Evolutionary conservation across 2,113 vertebrate species (phyloP).

Genomic region (Orthonyx spaldingii): DNA sequence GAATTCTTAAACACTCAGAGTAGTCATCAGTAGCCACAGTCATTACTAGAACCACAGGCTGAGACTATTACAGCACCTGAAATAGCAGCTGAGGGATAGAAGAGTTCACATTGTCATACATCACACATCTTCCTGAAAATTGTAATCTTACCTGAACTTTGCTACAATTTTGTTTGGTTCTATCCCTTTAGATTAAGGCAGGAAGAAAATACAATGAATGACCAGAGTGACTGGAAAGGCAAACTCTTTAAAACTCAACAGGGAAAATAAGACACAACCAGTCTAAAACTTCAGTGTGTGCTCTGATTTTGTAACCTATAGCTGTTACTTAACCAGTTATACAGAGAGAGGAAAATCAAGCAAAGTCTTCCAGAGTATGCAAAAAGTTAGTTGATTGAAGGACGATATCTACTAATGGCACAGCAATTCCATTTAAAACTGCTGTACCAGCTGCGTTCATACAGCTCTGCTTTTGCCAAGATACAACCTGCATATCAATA

Average conservation of each 20-base stretch:
- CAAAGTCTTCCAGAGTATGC: not conserved
- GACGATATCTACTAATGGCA: not conserved
- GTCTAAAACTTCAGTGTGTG: not conserved
- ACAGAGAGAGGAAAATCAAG: not conserved
- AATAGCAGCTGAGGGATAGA: not conserved
- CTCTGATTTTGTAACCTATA: not conserved
- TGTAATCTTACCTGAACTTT: not conserved
- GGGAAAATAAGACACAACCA: not conserved
- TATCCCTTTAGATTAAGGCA: not conserved
- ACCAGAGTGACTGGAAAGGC: not conserved
- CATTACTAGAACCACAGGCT: not conserved
- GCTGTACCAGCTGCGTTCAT: not conserved
- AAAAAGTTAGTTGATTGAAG: not conserved
- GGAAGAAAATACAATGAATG: not conserved
- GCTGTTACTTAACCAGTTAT: not conserved
- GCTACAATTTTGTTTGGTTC: not conserved
- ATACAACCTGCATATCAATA: not conserved
- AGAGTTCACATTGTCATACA: not conserved
- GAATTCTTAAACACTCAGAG: not conserved
- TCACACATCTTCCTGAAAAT: not conserved
- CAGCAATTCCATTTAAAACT: not conserved
- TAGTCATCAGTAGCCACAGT: not conserved
- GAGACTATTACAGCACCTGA: not conserved
- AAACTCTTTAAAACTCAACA: not conserved
- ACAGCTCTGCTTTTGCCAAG: not conserved